A percentile compares a stretch with the other conserved stretches of the same genome.
These are phyloP conservation scores for Polymixis lichenea DNA, from an alignment of 2,888 invertebrate species.

Conservation along the genomic window DNA sequence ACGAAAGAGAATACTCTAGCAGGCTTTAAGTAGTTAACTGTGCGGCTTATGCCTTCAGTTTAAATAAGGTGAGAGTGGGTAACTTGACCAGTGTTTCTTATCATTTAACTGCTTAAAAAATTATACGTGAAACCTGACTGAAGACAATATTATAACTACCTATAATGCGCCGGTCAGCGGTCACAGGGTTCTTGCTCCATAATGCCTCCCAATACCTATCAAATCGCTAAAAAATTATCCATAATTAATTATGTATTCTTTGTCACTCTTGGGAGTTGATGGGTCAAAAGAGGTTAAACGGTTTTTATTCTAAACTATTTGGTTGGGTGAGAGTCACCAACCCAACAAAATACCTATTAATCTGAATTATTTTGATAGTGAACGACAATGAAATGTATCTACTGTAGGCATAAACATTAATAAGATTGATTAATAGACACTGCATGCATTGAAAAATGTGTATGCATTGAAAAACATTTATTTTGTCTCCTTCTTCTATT, in stretches of 20 bases:
- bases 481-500: neutral
- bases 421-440: neutral
- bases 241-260: neutral
- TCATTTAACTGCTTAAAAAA: neutral
- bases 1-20: neutral
- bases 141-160: neutral
- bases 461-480: neutral
- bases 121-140: neutral
- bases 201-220: no score
- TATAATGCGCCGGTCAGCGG: no score
- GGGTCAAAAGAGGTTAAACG: neutral
- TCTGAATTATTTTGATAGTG: no score
- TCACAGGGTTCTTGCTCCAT: neutral
- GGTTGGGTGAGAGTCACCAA: neutral
- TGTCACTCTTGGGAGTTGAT: neutral
- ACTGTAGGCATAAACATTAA: neutral
- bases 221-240: no score
- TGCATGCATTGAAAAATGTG: no score
- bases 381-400: neutral
- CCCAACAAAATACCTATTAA: neutral
- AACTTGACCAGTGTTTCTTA: neutral
- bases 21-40: no score
- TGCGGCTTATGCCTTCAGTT: neutral
- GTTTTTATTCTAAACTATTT: neutral
- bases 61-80: neutral